Evolutionary conservation across 2,888 invertebrate species (phyloP), one percentile per base, ranked within the genome.

Genomic region (Ferrisia virgata): DNA sequence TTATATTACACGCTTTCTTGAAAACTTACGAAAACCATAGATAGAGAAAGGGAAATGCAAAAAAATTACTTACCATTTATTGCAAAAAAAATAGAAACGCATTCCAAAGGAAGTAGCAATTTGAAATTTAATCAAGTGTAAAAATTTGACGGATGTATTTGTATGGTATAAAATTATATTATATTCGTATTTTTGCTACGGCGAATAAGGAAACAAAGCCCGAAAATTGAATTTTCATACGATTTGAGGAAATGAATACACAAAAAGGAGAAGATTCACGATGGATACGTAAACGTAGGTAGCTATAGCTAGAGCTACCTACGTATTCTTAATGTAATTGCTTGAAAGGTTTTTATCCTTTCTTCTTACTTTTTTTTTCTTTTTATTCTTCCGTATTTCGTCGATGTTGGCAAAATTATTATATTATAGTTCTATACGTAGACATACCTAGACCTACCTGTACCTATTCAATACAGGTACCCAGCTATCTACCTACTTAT

Each of bases 71-170:
- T 11, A 11, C 28, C 58, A 28, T 64, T 22, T 64, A 53, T n/a
- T n/a, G n/a, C 39, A 11, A 39, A 39, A 39, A 11, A 11, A 39
- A 39, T 18, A 25, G 0, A 64, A 64, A 28, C 9, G 58, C 18
- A 47, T n/a, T 47, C 47, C 47, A 28, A 64, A 28, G 58, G 58
- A 64, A 64, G 28, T 64, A 64, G 25, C 58, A 64, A 64, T 64
- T 64, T 64, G 28, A 25, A 64, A 64, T 64, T 64, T 64, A 64
- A 64, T 64, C 58, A 64, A 28, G 58, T 13, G 58, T 64, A 28
- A 64, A 64, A 64, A 64, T 25, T 64, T 64, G 58, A 64, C 58
- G 58, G 58, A 64, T 64, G 58, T 64, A 13, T 64, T 64, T n/a
- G 58, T 64, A 28, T 64, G 22, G 58, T 64, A 28, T 64, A 28